Base-by-base conservation (phyloP, 2,113 vertebrate species). In the Scomber scombrus region DNA sequence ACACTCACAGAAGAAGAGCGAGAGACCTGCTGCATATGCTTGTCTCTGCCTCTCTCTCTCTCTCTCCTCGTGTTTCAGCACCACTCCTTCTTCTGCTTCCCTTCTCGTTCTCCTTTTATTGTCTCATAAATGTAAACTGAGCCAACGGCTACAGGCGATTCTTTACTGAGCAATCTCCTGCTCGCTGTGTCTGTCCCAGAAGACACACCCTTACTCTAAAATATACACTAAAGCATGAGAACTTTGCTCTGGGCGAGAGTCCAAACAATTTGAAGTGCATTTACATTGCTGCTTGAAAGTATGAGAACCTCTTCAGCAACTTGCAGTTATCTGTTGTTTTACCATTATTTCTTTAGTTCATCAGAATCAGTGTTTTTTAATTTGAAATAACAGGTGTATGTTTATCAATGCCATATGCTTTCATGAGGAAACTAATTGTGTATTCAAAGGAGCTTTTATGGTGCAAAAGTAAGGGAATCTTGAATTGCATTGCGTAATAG, bases 81-180 rank as follows among this genome's bases (percentile, higher is more conserved):
- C 18, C 29, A 23, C 34, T 40, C 34, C 68, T 50, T 34, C 49
- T 18, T 46, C 19, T 26, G 51, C n/a, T 23, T 1, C 47, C n/a
- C 69, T 18, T 57, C 65, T 45, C 34, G 16, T 66, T 81, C 31
- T 51, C 23, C 43, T 34, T 78, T 70, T 58, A 58, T 15, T 31
- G 21, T 46, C 79, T 82, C 67, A 69, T 85, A 61, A 82, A 81
- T 65, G 40, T 49, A 55, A 2, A 26, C 40, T 0, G 66, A 60
- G n/a, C 31, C 16, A 2, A 57, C 31, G 54, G 70, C 83, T 71
- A 49, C 62, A 34, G 75, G 75, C 64, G 43, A 3, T 78, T 78
- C 70, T 66, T 80, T 34, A 40, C 79, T 63, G 45, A 80, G 77
- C 69, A 55, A 70, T 88, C 79, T 61, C 45, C 63, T 34, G 72